Evolutionary conservation across 2,888 invertebrate species (phyloP).

Genomic region (Plebejus argus): DNA sequence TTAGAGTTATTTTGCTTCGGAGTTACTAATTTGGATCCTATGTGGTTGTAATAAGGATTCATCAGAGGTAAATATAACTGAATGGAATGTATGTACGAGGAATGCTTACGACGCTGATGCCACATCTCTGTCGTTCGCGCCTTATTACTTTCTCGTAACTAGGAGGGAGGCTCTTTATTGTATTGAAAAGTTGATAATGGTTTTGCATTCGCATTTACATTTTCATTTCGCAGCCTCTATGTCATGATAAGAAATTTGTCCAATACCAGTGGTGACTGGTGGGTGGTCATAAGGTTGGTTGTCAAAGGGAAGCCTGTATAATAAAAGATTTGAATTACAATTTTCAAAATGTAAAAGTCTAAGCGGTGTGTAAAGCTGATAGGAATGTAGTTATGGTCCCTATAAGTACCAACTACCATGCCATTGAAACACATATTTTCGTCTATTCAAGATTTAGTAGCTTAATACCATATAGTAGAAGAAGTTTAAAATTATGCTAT

Average conservation of each 20-base stretch:
- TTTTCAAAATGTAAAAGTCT: too few species aligned
- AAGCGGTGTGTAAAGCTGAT: too few species aligned
- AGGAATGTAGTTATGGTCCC: too few species aligned
- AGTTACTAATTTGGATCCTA: not conserved
- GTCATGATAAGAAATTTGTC: too few species aligned
- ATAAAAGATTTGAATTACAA: too few species aligned
- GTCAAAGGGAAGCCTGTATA: too few species aligned
- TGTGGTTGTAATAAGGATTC: not conserved
- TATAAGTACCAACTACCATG: too few species aligned
- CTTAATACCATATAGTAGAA: too few species aligned
- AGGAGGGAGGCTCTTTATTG: not conserved
- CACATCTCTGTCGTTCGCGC: constrained; percentile 58
- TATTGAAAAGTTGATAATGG: not conserved
- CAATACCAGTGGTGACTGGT: too few species aligned
- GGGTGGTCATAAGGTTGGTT: too few species aligned
- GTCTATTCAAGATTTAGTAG: too few species aligned
- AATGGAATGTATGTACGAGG: constrained; percentile 49
- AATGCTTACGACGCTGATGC: constrained; percentile 64
- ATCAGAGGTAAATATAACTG: not conserved
- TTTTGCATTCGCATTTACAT: not conserved
- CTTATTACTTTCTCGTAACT: constrained; percentile 29
- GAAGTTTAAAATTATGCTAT: not conserved
- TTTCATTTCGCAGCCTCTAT: not conserved
- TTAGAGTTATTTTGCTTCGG: not conserved
- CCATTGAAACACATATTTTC: too few species aligned